phyloP scores from a whole-genome alignment of 2,888 invertebrate genomes.

The Euplexia lucipara region DNA sequence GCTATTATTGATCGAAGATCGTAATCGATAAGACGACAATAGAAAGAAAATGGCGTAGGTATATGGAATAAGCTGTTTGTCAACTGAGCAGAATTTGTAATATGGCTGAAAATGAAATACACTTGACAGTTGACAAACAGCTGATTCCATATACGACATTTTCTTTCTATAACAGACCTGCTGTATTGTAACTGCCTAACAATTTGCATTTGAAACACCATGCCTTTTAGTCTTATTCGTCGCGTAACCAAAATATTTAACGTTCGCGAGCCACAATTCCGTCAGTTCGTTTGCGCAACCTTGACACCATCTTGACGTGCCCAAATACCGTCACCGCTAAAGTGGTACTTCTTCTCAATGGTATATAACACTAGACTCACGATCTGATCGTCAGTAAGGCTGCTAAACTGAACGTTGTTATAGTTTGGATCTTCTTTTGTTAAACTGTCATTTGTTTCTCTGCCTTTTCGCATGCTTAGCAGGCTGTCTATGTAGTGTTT shows the following conservation, averaged over 20 bases:
- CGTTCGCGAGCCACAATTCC: background rate
- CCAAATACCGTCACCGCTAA: constrained; percentile 95
- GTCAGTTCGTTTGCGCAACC: constrained; percentile 59
- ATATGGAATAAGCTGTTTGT: too few relatives aligned
- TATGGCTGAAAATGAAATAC: too few relatives aligned
- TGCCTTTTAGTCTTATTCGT: background rate
- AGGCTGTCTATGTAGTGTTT: constrained; percentile 74
- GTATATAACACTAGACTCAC: constrained; percentile 93
- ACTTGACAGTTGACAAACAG: too few relatives aligned
- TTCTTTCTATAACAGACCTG: too few relatives aligned
- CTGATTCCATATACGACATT: too few relatives aligned
- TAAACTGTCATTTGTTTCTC: constrained; percentile 18
- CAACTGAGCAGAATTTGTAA: too few relatives aligned
- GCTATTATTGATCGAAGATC: too few relatives aligned
- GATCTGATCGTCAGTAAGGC: constrained; percentile 87
- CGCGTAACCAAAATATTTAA: background rate
- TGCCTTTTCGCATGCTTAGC: constrained; percentile 62
- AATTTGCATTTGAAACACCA: background rate
- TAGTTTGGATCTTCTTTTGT: constrained; percentile 71
- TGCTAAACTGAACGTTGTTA: constrained; percentile 69
- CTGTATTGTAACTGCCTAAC: background rate
- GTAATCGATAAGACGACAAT: too few relatives aligned
- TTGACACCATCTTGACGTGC: constrained; percentile 72
- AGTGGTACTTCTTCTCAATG: constrained; percentile 94
- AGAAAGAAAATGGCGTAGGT: too few relatives aligned